Base-by-base conservation (phyloP, 2,888 invertebrate genomes). In the Dryococelus australis region DNA sequence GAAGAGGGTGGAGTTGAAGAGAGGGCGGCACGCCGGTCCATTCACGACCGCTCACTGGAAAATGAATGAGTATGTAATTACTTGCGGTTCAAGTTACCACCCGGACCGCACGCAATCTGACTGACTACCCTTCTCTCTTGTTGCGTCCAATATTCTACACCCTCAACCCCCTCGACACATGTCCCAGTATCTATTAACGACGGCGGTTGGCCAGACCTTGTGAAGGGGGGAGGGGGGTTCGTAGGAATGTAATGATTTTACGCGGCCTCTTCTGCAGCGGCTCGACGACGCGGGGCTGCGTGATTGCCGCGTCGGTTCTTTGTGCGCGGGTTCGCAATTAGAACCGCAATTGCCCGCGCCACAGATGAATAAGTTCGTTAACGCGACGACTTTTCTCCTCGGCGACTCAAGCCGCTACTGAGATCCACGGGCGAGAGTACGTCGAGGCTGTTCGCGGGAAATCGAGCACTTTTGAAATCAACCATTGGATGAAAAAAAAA, bases 41-140 rank as follows among this genome's bases (percentile, higher is more conserved):
- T 83, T 83, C 83, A 83, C 8, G 83, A 20, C 35, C 83, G 43
- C 35, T 20, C 35, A 28, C 83, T n/a, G 28, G 28, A 43, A 83
- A 83, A 83, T 43, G 83, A 83, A 83, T 35, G 83, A 83, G 83
- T 35, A 83, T 83, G 83, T 83, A 83, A 83, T 83, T 83, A 83
- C 83, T 83, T 83, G 83, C n/a, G 83, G 83, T 83, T 83, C 83
- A 83, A 20, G 83, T 83, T 83, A 35, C 83, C 28, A 65, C 65
- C 65, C 65, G 65, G 65, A 4, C 65, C 65, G 65, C 65, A 65
- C 65, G 65, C 65, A n/a, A 65, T 65, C 47, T 47, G 47, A 80
- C 47, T 47, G 47, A 80, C 80, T 20, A 28, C 80, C 35, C 35
- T 35, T 35, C 35, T 35, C 35, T 35, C 35, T 35, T 35, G 35